phyloP scores from a whole-genome alignment of 2,113 vertebrate genomes.

The Stegastes partitus region DNA sequence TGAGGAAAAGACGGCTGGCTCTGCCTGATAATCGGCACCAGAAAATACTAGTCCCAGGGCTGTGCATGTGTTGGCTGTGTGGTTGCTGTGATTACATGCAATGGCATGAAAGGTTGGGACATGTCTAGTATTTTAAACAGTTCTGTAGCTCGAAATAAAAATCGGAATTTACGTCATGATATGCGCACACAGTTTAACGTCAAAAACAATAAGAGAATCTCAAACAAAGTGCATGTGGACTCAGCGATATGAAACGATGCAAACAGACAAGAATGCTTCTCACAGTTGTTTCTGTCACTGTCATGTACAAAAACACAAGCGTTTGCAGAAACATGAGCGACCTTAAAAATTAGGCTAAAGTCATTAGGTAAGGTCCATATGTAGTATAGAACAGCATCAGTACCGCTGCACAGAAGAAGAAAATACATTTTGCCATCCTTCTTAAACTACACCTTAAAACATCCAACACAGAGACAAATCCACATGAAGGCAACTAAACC shows the following conservation, averaged over 20 bases:
- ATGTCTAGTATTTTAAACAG: slow-evolving; percentile 19
- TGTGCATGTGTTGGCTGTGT: slow-evolving; percentile 13
- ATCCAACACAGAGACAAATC: slow-evolving; percentile 1
- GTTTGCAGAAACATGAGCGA: neutral
- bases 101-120: neutral
- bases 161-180: neutral
- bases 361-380: neutral
- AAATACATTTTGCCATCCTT: neutral
- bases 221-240: neutral
- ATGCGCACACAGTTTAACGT: slow-evolving; percentile 2
- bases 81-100: slow-evolving; percentile 14
- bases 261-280: neutral
- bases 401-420: neutral
- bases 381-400: neutral
- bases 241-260: neutral
- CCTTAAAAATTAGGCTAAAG: slow-evolving; percentile 6
- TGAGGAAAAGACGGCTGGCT: slow-evolving; percentile 47
- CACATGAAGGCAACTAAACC: neutral
- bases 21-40: slow-evolving; percentile 60
- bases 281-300: neutral
- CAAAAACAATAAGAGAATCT: neutral
- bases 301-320: neutral
- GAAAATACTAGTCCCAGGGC: slow-evolving; percentile 38
- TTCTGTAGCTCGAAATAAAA: neutral
- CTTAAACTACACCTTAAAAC: neutral